Base-by-base conservation (phyloP, 2,113 vertebrate genomes). In the Neotoma lepida region DNA sequence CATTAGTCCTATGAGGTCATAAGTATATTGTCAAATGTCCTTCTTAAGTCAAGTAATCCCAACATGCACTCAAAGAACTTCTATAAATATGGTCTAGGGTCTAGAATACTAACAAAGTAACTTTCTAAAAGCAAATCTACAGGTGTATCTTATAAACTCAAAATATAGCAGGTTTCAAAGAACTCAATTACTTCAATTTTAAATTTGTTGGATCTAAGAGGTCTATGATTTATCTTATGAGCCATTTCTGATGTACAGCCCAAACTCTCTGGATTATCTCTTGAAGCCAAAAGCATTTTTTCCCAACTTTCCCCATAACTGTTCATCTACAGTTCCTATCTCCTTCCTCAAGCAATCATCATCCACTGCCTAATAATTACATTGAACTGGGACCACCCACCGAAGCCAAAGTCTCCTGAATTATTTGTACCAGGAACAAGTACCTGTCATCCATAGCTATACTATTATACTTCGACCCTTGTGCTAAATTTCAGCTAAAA, bases 231-330 rank as follows among this genome's bases (percentile, higher is more conserved):
- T 92, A 90, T 56, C 49, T 90, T 68, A 92, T 28, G 17, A 84
- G 86, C 15, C 70, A 71, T 91, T 61, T 84, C 92, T 91, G 14
- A 71, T 68, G 24, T 26, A 30, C 9, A 80, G 86, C n/a, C 77
- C 74, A 86, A 93, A 81, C 2, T 95, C 58, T 35, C 58, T 94
- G 78, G 73, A 63, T 54, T 86, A 44, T 89, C 64, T 97, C 70
- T 76, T 54, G 8, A 81, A 13, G 77, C 41, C 56, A 54, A 95
- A 44, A 44, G 35, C 24, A 33, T 56, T 77, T 84, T 88, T 76
- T 58, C 44, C 56, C n/a, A 86, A 14, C 35, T 44, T 20, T 68
- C 49, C 78, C 49, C 44, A 35, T 12, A 8, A 17, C 7, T 94
- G 20, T 94, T 33, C 46, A 54, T 2, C 46, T 46, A 88, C 58